A percentile compares a stretch with the other conserved stretches of the same genome.
Conservation (phyloP, 1,140 invertebrate species). For the Brachionus sp. region DNA sequence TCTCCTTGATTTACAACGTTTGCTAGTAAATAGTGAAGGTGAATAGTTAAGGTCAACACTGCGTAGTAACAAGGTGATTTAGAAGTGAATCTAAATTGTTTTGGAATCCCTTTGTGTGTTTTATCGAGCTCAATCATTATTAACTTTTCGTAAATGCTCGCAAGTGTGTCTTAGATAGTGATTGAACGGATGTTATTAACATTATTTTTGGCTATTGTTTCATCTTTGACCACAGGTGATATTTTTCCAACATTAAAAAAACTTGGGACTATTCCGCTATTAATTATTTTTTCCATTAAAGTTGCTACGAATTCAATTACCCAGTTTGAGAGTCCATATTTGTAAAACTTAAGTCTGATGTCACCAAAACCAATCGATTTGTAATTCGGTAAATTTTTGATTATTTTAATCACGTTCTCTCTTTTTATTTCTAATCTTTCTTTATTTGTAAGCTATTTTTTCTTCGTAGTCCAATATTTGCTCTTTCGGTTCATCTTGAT, state of each 20-base stretch:
- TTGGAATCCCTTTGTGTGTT: no score
- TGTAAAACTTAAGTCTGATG: background rate
- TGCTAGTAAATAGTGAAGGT: no score
- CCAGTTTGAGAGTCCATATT: no score
- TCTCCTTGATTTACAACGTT: no score
- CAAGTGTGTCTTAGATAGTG: background rate
- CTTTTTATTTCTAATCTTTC: background rate
- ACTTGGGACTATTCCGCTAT: background rate
- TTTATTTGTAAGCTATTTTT: background rate
- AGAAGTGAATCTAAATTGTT: no score
- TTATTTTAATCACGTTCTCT: background rate
- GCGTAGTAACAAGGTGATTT: no score
- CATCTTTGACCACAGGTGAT: background rate
- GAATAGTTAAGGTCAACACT: no score
- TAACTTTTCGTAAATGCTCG: no score
- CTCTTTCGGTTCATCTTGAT: background rate
- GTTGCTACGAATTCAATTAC: background rate
- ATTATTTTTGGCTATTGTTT: background rate
- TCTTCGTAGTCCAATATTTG: background rate
- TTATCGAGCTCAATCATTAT: no score
- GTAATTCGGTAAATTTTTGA: background rate
- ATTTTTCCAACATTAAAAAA: background rate
- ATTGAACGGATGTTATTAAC: background rate
- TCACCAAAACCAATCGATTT: background rate
- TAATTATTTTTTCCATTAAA: conserved; percentile 6